phyloP scores from a whole-genome alignment of 2,797 vertebrate genomes.

The Rachycentron canadum region DNA sequence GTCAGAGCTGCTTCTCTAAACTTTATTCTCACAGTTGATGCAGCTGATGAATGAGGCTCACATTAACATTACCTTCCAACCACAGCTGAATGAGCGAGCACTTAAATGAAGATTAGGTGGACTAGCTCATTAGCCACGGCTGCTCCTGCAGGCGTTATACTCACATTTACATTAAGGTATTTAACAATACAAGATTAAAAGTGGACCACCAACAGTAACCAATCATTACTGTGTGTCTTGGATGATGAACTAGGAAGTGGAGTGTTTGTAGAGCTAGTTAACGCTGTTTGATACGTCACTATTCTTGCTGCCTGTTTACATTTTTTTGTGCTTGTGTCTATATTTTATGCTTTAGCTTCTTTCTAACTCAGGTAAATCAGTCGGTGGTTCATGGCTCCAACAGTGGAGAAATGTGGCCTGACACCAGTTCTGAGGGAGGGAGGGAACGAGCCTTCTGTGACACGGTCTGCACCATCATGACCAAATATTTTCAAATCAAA shows the following conservation, averaged over 20 bases:
- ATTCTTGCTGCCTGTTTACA: too few species aligned
- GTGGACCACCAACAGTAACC: not conserved
- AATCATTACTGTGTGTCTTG: not conserved
- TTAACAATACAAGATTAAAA: not conserved
- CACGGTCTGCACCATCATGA: not conserved
- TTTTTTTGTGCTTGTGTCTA: too few species aligned
- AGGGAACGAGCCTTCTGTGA: not conserved
- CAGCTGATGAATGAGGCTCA: slow-evolving; percentile 20
- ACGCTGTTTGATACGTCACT: too few species aligned
- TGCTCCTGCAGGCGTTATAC: not conserved
- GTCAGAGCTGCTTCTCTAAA: slow-evolving; percentile 1
- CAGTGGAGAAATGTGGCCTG: not conserved
- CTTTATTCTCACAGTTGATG: slow-evolving; percentile 6
- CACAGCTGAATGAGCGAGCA: slow-evolving; percentile 29
- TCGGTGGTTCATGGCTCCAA: too few species aligned
- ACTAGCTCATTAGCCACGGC: slow-evolving; percentile 39
- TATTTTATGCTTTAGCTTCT: not conserved
- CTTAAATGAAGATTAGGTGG: slow-evolving; percentile 46
- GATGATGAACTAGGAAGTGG: not conserved
- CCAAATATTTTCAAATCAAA: slow-evolving; percentile 6
- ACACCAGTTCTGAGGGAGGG: not conserved
- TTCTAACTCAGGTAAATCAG: not conserved
- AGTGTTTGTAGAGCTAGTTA: too few species aligned
- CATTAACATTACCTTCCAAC: slow-evolving; percentile 33
- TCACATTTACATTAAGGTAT: not conserved